Evolutionary conservation across 2,888 invertebrate species (phyloP).

Genomic region (Thereva nobilitata): DNA sequence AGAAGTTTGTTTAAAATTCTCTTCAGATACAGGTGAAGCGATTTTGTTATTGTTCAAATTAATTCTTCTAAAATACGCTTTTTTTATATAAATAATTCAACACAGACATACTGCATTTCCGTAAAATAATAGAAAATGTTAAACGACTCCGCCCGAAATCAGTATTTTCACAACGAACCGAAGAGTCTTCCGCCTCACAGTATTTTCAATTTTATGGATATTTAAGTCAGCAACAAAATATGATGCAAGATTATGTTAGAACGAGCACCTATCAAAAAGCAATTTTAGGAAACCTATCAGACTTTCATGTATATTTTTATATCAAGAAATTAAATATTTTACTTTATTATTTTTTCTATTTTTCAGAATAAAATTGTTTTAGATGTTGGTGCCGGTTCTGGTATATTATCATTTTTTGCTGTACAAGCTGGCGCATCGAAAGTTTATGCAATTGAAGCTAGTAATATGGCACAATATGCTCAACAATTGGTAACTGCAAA

Average conservation of each 20-base stretch:
- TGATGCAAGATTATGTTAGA: slow-evolving; percentile 99
- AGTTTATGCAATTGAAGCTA: slow-evolving; percentile 99
- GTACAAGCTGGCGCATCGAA: slow-evolving; percentile 95
- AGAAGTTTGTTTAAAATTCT: slow-evolving; percentile 53
- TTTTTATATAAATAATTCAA: neutral
- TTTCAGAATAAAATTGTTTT: slow-evolving; percentile 90
- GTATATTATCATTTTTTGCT: slow-evolving; percentile 97
- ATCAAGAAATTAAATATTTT: slow-evolving; percentile 3
- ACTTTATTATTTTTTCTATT: slow-evolving; percentile 38
- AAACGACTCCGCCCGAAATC: slow-evolving; percentile 64
- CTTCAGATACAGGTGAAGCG: slow-evolving; percentile 50
- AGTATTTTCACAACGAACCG: slow-evolving; percentile 93
- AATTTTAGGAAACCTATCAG: slow-evolving; percentile 87
- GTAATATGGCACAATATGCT: slow-evolving; percentile 97
- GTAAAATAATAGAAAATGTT: slow-evolving; percentile 56
- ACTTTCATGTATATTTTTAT: slow-evolving; percentile 69
- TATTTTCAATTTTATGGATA: slow-evolving; percentile 99
- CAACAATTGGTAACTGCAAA: slow-evolving; percentile 89
- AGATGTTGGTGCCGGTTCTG: slow-evolving; percentile 98
- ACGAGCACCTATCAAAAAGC: slow-evolving; percentile 98
- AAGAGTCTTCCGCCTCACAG: slow-evolving; percentile 97
- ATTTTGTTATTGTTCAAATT: neutral
- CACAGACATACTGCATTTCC: slow-evolving; percentile 54
- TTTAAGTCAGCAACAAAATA: slow-evolving; percentile 98
- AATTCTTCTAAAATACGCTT: neutral